These are phyloP conservation scores for Catharus fuscescens DNA, from an alignment of 2,113 vertebrate genomes.

Conservation along the genomic window DNA sequence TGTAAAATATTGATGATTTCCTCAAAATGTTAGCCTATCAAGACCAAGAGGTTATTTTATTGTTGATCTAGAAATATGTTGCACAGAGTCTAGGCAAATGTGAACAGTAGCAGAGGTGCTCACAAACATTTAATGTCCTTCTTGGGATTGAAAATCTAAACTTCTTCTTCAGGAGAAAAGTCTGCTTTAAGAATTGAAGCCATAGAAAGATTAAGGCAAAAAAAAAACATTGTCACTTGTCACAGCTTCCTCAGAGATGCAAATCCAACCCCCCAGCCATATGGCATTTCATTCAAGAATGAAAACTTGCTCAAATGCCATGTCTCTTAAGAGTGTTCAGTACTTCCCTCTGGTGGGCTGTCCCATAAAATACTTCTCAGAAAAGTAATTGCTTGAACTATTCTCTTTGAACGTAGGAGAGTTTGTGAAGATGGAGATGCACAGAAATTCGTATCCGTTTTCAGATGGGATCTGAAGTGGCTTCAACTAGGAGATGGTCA, in stretches of 20 bases:
- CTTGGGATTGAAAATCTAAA: background rate
- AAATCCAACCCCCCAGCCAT: background rate
- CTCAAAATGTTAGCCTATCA: background rate
- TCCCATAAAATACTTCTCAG: background rate
- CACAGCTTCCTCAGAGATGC: background rate
- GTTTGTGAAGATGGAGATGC: background rate
- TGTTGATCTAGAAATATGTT: background rate
- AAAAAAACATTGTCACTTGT: background rate
- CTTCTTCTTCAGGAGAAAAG: background rate
- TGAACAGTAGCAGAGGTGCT: background rate
- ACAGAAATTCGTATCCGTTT: background rate
- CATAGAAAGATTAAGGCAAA: background rate
- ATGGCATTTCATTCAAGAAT: conserved; percentile 10
- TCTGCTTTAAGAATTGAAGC: background rate
- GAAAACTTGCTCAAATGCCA: background rate
- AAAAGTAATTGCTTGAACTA: background rate
- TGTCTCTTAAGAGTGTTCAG: background rate
- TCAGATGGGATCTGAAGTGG: background rate
- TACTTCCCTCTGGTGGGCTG: conserved; percentile 10
- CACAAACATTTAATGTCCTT: background rate
- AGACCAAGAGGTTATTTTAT: background rate
- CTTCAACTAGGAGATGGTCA: background rate
- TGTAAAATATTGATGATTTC: background rate
- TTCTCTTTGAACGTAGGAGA: background rate
- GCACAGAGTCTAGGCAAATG: background rate